Evolutionary conservation across 2,797 vertebrate genomes (phyloP), one percentile per base, ranked within the genome.

Genomic region (Lepilemur ruficaudatus): DNA sequence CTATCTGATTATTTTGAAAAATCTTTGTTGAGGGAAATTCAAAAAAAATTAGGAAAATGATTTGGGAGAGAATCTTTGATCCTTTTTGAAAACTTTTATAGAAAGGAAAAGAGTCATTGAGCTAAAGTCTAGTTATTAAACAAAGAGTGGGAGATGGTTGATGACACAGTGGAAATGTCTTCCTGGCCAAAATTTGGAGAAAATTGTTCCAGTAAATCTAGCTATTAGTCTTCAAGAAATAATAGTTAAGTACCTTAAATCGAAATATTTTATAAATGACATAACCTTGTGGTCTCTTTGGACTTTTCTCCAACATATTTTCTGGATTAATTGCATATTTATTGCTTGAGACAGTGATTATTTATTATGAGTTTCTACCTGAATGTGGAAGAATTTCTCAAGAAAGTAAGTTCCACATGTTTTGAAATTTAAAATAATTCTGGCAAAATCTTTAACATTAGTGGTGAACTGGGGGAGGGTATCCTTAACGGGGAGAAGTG

Each of bases 251-350:
- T 50, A 69, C 84, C 43, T 94, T 87, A 87, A 84, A 50, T 52
- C 5, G 48, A 95, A 91, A 46, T 97, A 83, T 63, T 87, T 89
- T 85, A 38, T 79, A 86, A 91, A 91, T 94, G 32, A 76, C 13
- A 65, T 57, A 90, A 72, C 5, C 2, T n/a, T 83, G 18, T 89
- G 59, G 12, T 94, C 48, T 91, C 65, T 89, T 91, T 59, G 46
- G 32, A 46, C 14, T 90, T 93, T 86, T 50, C 78, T 52, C 15
- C 72, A 92, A 83, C 50, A 43, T 91, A 75, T 89, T 93, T 96
- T 90, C 59, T 59, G 63, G n/a, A 82, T 89, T 79, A 50, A 73
- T 96, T 63, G 67, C 69, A 1, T 80, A 69, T 80, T 83, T 83
- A 57, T 80, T 94, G 7, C 65, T 78, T 92, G 13, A 93, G 35